phyloP scores from a whole-genome alignment of 2,113 vertebrate genomes.

The Beaufortia kweichowensis region DNA sequence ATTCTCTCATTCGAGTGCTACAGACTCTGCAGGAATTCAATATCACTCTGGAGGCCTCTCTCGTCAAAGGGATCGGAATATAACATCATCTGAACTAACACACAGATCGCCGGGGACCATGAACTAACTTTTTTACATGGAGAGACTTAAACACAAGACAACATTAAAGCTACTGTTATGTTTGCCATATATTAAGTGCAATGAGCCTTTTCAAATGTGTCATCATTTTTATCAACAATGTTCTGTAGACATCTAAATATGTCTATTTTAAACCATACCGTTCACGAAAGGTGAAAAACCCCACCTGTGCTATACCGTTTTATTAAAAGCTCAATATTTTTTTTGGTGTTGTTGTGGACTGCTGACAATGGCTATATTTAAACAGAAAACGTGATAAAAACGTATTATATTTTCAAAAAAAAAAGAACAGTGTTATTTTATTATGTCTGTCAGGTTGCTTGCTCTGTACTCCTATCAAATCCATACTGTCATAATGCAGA shows the following conservation, averaged over 20 bases:
- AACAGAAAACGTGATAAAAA: conserved; percentile 65
- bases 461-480: conserved; percentile 74
- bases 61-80: conserved; percentile 96
- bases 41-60: conserved; percentile 95
- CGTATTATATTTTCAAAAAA: conserved; percentile 77
- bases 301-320: conserved; percentile 71
- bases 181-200: conserved; percentile 83
- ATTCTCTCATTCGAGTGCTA: conserved; percentile 94
- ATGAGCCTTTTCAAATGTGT: conserved; percentile 82
- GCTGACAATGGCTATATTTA: conserved; percentile 75
- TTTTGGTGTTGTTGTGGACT: conserved; percentile 68
- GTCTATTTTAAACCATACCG: conserved; percentile 73
- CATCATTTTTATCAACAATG: conserved; percentile 73
- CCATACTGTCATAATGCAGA: conserved; percentile 72
- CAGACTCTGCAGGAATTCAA: conserved; percentile 99
- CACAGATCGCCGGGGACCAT: conserved; percentile 63
- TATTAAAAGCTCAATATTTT: conserved; percentile 76
- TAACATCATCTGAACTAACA: conserved; percentile 64
- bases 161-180: conserved; percentile 93
- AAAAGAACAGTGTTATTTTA: conserved; percentile 81
- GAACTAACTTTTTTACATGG: conserved; percentile 59
- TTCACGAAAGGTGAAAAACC: conserved; percentile 65
- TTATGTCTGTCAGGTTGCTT: conserved; percentile 77
- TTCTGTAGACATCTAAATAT: conserved; percentile 73
- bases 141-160: conserved; percentile 81